A percentile compares a stretch with the other conserved stretches of the same genome.
These are phyloP conservation scores for Dufourea novaeangliae DNA, from an alignment of 1,140 invertebrate genomes.

Conservation along the genomic window DNA sequence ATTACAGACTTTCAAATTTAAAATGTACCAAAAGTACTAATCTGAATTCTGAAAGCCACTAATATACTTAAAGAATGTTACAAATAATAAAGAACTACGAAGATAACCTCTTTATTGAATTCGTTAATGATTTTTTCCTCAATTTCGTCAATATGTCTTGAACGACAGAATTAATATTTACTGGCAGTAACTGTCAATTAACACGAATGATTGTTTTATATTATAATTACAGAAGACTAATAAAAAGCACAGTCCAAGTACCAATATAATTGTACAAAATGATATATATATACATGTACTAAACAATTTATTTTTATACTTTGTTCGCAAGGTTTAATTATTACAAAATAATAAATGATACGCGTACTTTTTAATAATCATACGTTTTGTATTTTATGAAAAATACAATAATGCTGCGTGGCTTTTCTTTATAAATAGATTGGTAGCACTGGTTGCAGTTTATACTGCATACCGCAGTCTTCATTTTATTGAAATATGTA, in stretches of 20 bases:
- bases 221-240: neutral
- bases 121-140: neutral
- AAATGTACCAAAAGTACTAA: neutral
- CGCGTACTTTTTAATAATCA: neutral
- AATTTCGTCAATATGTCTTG: neutral
- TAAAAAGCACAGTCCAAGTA: neutral
- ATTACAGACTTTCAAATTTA: neutral
- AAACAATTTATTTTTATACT: neutral
- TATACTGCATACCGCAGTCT: neutral
- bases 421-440: neutral
- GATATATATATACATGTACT: neutral
- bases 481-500: neutral
- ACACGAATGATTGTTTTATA: neutral
- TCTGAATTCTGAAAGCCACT: neutral
- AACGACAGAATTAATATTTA: neutral
- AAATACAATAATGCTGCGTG: neutral
- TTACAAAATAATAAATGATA: neutral
- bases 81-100: neutral
- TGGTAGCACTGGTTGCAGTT: constrained; percentile 24
- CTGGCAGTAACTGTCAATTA: neutral
- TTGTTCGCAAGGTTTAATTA: neutral
- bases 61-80: neutral
- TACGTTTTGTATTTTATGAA: constrained; percentile 14
- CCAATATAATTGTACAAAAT: neutral
- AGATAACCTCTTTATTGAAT: constrained; percentile 18